Evolutionary conservation across 2,888 invertebrate genomes (phyloP).

Genomic region (Tipula helvola): DNA sequence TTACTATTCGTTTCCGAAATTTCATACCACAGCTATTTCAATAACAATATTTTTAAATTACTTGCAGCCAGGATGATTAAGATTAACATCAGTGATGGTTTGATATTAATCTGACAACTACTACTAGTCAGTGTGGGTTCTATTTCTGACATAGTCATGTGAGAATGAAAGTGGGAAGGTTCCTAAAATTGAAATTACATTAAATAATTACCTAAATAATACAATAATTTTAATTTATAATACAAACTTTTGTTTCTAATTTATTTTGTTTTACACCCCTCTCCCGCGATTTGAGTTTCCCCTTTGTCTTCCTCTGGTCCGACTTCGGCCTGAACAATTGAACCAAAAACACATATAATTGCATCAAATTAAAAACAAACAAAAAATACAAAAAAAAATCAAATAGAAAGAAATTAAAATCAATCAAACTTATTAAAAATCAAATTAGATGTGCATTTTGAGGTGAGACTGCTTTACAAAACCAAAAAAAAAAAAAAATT

Average conservation of each 20-base stretch:
- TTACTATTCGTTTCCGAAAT: background rate
- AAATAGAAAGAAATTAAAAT: background rate
- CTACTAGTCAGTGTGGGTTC: conserved; percentile 5
- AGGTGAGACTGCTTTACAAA: background rate
- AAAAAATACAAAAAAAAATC: background rate
- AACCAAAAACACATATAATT: background rate
- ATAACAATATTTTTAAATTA: background rate
- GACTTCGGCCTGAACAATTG: background rate
- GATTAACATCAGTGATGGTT: background rate
- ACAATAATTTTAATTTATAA: background rate
- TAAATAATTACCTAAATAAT: background rate
- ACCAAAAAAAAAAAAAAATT: background rate
- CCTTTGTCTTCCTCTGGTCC: conserved; percentile 6
- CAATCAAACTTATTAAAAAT: conserved; percentile 4
- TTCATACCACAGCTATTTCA: background rate
- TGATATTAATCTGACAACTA: background rate
- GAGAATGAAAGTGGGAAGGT: conserved; percentile 15
- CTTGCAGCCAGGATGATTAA: background rate
- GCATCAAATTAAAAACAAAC: background rate
- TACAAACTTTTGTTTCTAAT: conserved; percentile 6
- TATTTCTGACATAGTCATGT: conserved; percentile 14
- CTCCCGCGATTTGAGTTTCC: conserved; percentile 7
- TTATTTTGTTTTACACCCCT: conserved; percentile 7
- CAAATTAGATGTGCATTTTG: background rate
- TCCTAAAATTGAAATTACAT: conserved; percentile 10